Percentiles rank a stretch among this genome's conserved stretches.
Evolutionary conservation across 2,888 invertebrate genomes (phyloP).

Genomic region (Nipponacmea schrenckii): DNA sequence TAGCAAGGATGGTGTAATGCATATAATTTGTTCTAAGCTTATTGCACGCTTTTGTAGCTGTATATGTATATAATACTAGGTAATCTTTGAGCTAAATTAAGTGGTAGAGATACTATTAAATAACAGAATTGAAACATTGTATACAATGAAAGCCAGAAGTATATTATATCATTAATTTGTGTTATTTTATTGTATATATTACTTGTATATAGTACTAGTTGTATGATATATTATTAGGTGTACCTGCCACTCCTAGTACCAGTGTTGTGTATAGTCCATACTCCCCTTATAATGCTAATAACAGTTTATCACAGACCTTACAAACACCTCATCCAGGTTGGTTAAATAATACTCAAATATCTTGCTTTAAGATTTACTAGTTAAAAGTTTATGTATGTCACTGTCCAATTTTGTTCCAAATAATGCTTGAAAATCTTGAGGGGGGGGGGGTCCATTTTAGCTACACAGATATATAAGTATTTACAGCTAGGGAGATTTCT

Average conservation of each 20-base stretch:
- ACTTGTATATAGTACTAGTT: too few relatives aligned
- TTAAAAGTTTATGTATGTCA: background rate
- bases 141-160: too few relatives aligned
- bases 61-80: background rate
- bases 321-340: constrained; percentile 3
- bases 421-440: too few relatives aligned
- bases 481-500: too few relatives aligned
- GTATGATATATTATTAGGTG: constrained; percentile 10
- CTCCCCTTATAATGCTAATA: constrained; percentile 4
- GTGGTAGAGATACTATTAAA: too few relatives aligned
- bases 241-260: constrained; percentile 29
- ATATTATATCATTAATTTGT: too few relatives aligned
- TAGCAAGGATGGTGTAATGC: background rate
- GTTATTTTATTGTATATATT: too few relatives aligned
- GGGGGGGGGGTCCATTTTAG: too few relatives aligned
- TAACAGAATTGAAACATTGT: too few relatives aligned
- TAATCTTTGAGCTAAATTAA: too few relatives aligned
- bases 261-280: constrained; percentile 38
- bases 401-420: too few relatives aligned
- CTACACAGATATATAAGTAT: too few relatives aligned
- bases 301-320: background rate
- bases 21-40: background rate
- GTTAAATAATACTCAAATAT: background rate
- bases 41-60: background rate
- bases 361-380: background rate